Evolutionary conservation across 2,797 vertebrate genomes (phyloP).

Genomic region (Macroramphosus scolopax): DNA sequence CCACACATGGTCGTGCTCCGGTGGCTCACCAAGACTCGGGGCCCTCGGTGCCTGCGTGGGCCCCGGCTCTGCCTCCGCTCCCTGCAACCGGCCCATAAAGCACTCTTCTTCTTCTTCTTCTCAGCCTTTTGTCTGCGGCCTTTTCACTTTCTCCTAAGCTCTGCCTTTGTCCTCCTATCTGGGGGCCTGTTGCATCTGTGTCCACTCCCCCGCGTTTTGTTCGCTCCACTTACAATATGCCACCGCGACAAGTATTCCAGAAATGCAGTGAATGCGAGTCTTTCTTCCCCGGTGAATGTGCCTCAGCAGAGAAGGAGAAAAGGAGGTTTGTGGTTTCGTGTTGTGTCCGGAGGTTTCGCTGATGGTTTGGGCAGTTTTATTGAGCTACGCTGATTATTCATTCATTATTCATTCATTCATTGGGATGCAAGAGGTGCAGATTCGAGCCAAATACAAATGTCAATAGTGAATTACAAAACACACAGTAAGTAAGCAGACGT

Average conservation of each 20-base stretch:
- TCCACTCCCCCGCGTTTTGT: constrained; percentile 70
- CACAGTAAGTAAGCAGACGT: constrained; percentile 12
- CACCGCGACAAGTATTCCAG: constrained; percentile 73
- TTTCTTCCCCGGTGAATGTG: constrained; percentile 61
- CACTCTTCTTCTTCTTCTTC: constrained; percentile 58
- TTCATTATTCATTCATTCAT: too few relatives aligned
- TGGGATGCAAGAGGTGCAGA: constrained; percentile 1
- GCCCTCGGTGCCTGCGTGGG: constrained; percentile 52
- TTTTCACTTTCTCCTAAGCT: constrained; percentile 62
- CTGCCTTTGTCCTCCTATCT: constrained; percentile 53
- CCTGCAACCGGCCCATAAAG: constrained; percentile 44
- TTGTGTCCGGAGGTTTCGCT: constrained; percentile 30
- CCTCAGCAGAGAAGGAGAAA: constrained; percentile 55
- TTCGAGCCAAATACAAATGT: too few relatives aligned
- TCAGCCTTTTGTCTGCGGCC: constrained; percentile 68
- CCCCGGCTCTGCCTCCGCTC: constrained; percentile 39
- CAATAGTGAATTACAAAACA: constrained; percentile 12
- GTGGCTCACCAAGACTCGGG: constrained; percentile 47
- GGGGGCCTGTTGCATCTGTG: constrained; percentile 59
- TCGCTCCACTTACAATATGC: constrained; percentile 67
- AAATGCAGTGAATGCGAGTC: constrained; percentile 67
- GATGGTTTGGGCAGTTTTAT: constrained; percentile 37
- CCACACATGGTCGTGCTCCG: constrained; percentile 74
- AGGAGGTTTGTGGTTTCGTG: constrained; percentile 33
- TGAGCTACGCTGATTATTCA: constrained; percentile 27